A percentile compares a stretch with the other conserved stretches of the same genome.
phyloP scores from a whole-genome alignment of 2,113 vertebrate species.

The Chlamydotis undulata region DNA sequence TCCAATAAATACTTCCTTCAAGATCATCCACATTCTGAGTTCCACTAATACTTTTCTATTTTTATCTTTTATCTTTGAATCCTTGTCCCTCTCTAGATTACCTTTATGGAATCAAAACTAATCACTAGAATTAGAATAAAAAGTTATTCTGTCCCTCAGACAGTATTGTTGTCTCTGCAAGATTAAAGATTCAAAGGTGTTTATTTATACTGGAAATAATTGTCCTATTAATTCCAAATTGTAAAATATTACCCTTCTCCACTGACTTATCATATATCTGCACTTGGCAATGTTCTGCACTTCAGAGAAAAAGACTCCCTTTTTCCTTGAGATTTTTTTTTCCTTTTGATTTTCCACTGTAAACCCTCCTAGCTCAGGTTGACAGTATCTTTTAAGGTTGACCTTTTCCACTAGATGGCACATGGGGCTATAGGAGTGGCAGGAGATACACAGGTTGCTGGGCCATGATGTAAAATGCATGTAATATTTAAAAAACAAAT shows the following conservation, averaged over 20 bases:
- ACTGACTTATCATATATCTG: not conserved
- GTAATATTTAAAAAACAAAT: not conserved
- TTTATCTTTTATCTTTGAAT: not conserved
- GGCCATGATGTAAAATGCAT: not conserved
- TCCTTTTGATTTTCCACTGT: not conserved
- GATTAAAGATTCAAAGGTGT: not conserved
- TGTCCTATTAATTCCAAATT: not conserved
- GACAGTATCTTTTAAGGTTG: constrained; percentile 9
- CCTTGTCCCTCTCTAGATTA: not conserved
- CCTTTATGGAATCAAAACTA: not conserved
- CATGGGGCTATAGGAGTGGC: constrained; percentile 24
- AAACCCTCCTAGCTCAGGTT: not conserved
- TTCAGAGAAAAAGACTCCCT: not conserved
- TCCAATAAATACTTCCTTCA: not conserved
- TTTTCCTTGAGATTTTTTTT: not conserved
- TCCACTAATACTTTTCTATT: not conserved
- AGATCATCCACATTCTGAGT: not conserved
- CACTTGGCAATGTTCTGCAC: not conserved
- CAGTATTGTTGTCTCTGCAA: not conserved
- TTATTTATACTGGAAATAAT: not conserved
- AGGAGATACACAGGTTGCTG: not conserved
- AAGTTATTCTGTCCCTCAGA: not conserved
- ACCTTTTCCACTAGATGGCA: constrained; percentile 70
- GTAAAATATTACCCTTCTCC: not conserved
- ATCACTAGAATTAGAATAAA: not conserved